Evolutionary conservation across 2,888 invertebrate genomes (phyloP).

Genomic region (Keiferia lycopersicella): DNA sequence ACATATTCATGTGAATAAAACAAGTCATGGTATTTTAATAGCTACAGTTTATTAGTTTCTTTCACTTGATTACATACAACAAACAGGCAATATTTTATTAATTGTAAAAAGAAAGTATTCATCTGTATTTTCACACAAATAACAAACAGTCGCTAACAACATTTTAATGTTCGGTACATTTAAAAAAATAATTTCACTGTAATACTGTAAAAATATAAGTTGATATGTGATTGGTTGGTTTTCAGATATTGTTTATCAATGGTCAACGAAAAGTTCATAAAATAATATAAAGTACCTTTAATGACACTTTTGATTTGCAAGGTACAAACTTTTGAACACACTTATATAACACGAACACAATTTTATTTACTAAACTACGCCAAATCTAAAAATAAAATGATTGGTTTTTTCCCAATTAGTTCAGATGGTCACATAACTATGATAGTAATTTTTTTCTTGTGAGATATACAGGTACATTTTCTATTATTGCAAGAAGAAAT

Average conservation of each 20-base stretch:
- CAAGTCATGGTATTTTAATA: neutral
- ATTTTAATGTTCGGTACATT: neutral
- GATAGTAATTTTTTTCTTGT: neutral
- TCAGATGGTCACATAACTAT: neutral
- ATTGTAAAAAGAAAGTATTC: neutral
- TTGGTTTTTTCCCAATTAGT: neutral
- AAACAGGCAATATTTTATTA: constrained; percentile 33
- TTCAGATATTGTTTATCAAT: neutral
- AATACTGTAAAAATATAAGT: neutral
- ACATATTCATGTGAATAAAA: neutral
- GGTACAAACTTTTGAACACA: neutral
- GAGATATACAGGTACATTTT: neutral
- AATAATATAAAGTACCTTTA: neutral
- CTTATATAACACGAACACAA: neutral
- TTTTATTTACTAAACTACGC: neutral
- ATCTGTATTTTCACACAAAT: neutral
- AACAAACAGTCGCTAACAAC: neutral
- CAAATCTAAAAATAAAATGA: neutral
- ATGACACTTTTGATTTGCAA: neutral
- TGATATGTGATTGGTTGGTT: neutral
- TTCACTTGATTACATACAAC: constrained; percentile 50
- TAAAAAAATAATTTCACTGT: neutral
- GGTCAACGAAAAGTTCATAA: neutral
- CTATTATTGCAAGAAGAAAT: neutral
- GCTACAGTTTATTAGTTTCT: constrained; percentile 51